Conservation (phyloP, 2,888 invertebrate species). For the Seira sanloemensis region DNA sequence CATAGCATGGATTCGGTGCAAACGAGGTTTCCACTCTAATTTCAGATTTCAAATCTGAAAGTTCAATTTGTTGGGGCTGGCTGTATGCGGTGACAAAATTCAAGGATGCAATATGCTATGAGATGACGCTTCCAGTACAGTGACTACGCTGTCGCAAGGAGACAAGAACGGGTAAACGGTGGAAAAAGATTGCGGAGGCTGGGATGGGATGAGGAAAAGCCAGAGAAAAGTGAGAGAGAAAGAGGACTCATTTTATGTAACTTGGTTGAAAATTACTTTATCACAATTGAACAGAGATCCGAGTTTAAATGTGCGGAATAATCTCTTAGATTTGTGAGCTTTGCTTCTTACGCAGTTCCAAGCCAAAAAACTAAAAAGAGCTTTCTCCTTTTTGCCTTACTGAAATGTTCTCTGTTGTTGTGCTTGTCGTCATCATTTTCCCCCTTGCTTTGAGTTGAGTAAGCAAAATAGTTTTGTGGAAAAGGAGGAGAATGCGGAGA, state of each 20-base stretch:
- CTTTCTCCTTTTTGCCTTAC: not conserved
- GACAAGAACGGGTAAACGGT: not conserved
- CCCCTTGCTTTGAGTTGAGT: not conserved
- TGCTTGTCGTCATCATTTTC: not conserved
- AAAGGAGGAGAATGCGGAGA: not conserved
- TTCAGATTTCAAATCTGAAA: constrained; percentile 20
- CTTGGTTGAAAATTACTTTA: constrained; percentile 60
- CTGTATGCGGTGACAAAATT: not conserved
- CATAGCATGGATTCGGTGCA: not conserved
- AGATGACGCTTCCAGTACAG: not conserved
- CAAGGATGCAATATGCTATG: not conserved
- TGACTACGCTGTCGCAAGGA: not conserved
- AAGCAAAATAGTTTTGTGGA: not conserved
- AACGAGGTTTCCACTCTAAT: not conserved
- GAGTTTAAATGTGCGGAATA: constrained; percentile 65
- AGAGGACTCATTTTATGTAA: constrained; percentile 10
- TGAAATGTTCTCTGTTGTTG: not conserved
- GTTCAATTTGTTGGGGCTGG: constrained; percentile 16
- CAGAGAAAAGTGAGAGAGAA: not conserved
- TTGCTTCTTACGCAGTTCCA: constrained; percentile 27
- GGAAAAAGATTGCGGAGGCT: too few species aligned
- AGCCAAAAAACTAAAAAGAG: not conserved
- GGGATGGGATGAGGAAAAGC: not conserved
- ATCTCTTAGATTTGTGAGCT: constrained; percentile 62
- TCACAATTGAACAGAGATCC: constrained; percentile 64